Percentiles rank a stretch among this genome's conserved stretches.
Evolutionary conservation across 2,888 invertebrate genomes (phyloP).

Genomic region (Tuberolachnus salignus): DNA sequence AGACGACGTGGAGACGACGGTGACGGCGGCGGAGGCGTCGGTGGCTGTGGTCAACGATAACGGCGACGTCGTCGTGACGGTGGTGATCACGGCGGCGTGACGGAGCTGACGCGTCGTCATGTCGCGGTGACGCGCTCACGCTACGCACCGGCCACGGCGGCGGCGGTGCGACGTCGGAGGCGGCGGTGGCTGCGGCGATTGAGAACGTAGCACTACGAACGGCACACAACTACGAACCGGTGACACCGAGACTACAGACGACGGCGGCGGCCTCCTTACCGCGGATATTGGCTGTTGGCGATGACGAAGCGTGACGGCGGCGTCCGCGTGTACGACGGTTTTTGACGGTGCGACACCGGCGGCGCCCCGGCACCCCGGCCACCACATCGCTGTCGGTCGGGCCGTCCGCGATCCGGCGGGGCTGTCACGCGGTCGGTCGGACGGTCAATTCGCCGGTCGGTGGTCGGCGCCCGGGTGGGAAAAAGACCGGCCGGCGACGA

Average conservation of each 20-base stretch:
- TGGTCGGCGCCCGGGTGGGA: background rate
- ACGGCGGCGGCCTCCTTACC: background rate
- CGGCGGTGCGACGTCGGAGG: background rate
- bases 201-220: background rate
- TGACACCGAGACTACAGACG: background rate
- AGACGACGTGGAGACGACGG: conserved; percentile 53
- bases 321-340: background rate
- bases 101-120: conserved; percentile 43
- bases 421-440: background rate
- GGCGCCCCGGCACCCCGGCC: conserved; percentile 36
- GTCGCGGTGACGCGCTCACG: conserved; percentile 48
- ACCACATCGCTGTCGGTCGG: conserved; percentile 28
- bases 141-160: conserved; percentile 43
- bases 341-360: background rate
- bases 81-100: conserved; percentile 23
- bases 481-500: background rate
- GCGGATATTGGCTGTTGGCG: background rate
- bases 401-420: background rate
- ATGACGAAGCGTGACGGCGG: background rate
- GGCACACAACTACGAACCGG: background rate
- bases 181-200: background rate
- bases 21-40: background rate
- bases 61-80: background rate
- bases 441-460: too few relatives aligned
- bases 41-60: background rate